These are phyloP conservation scores for Psylliodes chrysocephalus DNA, from an alignment of 2,888 invertebrate genomes.

Conservation along the genomic window DNA sequence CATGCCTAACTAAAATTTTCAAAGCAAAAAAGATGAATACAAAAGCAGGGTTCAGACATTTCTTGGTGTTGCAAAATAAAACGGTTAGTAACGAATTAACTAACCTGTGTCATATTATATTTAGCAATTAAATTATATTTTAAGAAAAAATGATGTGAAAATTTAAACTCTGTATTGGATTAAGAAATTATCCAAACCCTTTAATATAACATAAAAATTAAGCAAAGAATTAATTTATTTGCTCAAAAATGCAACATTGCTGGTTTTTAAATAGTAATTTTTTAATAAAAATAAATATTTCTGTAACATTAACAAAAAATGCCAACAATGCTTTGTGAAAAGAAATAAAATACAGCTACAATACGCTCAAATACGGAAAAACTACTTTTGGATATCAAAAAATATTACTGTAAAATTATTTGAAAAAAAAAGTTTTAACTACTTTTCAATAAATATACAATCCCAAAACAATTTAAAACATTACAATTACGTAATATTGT, in stretches of 20 bases:
- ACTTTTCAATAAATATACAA: too few relatives aligned
- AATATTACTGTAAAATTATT: too few relatives aligned
- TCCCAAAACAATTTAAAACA: too few relatives aligned
- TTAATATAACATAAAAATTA: slow-evolving; percentile 5
- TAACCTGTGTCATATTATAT: too few relatives aligned
- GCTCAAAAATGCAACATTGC: slow-evolving; percentile 2
- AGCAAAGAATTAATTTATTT: slow-evolving; percentile 12
- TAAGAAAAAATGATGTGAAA: too few relatives aligned
- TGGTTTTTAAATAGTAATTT: background rate
- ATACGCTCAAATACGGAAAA: background rate
- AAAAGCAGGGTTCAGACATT: slow-evolving; percentile 18
- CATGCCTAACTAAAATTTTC: slow-evolving; percentile 55
- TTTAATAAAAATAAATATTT: background rate
- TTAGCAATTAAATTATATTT: too few relatives aligned
- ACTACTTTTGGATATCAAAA: too few relatives aligned
- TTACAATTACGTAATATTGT: too few relatives aligned
- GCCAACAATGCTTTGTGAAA: slow-evolving; percentile 5
- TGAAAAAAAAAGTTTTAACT: too few relatives aligned
- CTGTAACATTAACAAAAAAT: background rate
- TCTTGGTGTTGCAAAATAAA: too few relatives aligned
- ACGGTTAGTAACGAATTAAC: too few relatives aligned
- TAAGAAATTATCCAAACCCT: slow-evolving; percentile 1
- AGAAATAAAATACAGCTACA: slow-evolving; percentile 1
- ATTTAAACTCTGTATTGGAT: too few relatives aligned
- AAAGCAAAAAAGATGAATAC: slow-evolving; percentile 28